Base-by-base conservation (phyloP, 1,140 invertebrate genomes). In the Halyomorpha halys region DNA sequence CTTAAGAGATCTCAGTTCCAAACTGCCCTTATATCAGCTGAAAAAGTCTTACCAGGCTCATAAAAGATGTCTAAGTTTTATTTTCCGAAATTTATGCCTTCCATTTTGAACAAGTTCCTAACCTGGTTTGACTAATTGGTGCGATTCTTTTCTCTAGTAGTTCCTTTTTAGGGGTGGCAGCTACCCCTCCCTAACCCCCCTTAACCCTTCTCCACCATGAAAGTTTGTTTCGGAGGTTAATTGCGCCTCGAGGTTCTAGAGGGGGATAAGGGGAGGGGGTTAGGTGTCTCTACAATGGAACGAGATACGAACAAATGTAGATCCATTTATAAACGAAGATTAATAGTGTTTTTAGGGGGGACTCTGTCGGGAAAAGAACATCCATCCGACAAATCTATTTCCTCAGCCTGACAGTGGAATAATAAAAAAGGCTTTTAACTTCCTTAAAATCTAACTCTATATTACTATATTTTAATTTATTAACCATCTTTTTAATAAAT, bases 291-390 rank as follows among this genome's bases (percentile, higher is more conserved):
- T 56, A 27, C 19, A 56, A 56, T 25, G 53, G 53, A 56, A 56
- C 53, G 53, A 56, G 53, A 56, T 56, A 56, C 53, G 11, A 56
- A 56, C 53, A 56, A 56, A 56, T 56, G 53, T 56, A 56, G 53
- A 56, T 23, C 53, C 19, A 56, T 56, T 56, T 56, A 56, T 56
- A 56, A 56, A 56, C 53, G 53, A 56, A 56, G 53, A 56, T 56
- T 56, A 56, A 56, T 56, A 56, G 53, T 25, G 53, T 56, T 53
- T 23, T 56, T 56, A 56, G 53, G 23, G 14, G 15, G 53, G 53
- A 21, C 19, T n/a, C 34, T 39, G 34, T 39, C 34, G 34, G 11
- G 34, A 13, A 39, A 39, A 39, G 34, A 39, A 39, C 13, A 39
- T 39, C 34, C 34, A 11, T 56, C 53, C 18, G 53, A 56, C 53